phyloP scores from a whole-genome alignment of 2,888 invertebrate species.

The Spodoptera exigua region DNA sequence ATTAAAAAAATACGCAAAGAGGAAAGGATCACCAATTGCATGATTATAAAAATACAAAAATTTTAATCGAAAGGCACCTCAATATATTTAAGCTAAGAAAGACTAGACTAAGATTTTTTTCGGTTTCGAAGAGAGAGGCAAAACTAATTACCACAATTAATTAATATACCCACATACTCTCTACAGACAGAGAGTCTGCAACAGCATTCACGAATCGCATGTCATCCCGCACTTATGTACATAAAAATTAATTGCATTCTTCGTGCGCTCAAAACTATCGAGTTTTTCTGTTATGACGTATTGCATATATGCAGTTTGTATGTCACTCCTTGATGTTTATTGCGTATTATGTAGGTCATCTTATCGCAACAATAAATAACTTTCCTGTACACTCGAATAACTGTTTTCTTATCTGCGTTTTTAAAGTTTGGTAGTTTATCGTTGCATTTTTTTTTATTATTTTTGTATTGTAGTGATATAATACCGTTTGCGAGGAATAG shows the following conservation, averaged over 20 bases:
- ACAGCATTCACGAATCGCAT: conserved; percentile 29
- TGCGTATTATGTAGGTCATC: conserved; percentile 38
- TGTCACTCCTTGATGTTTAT: conserved; percentile 7
- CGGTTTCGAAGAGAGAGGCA: too few relatives aligned
- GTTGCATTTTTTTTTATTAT: conserved; percentile 16
- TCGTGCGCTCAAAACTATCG: conserved; percentile 16
- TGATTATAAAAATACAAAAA: too few relatives aligned
- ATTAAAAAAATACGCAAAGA: too few relatives aligned
- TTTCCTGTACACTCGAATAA: conserved; percentile 31
- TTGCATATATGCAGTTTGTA: conserved; percentile 9
- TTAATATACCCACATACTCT: too few relatives aligned
- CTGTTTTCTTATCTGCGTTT: conserved; percentile 22
- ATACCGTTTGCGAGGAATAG: too few relatives aligned
- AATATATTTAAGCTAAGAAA: too few relatives aligned
- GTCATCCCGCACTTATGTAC: conserved; percentile 28
- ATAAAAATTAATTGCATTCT: conserved; percentile 39
- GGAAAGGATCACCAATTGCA: too few relatives aligned
- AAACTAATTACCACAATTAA: too few relatives aligned
- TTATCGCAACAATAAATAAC: conserved; percentile 30
- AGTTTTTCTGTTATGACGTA: conserved; percentile 12
- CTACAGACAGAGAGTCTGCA: too few relatives aligned
- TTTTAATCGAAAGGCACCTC: too few relatives aligned
- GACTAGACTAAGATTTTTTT: too few relatives aligned
- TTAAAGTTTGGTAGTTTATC: conserved; percentile 13
- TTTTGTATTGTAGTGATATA: conserved; percentile 9